Evolutionary conservation across 2,888 invertebrate genomes (phyloP).

Genomic region (Abscondita cerata): DNA sequence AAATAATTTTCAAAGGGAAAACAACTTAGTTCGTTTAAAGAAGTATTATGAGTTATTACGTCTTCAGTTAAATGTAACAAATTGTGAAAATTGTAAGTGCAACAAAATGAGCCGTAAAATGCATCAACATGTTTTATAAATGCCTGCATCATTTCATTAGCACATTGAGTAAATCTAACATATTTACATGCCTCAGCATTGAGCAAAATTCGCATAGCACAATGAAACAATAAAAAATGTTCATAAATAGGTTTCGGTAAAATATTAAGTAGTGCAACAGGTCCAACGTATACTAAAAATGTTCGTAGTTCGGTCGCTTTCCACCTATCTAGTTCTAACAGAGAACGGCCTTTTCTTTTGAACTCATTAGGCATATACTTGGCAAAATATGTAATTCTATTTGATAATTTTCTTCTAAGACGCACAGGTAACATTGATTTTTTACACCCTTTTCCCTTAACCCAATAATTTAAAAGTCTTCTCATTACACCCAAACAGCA

Average conservation of each 20-base stretch:
- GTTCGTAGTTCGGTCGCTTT: constrained; percentile 36
- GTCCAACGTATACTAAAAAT: constrained; percentile 26
- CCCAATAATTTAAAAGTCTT: constrained; percentile 15
- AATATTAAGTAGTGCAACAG: constrained; percentile 13
- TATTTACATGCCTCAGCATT: background rate
- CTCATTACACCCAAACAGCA: constrained; percentile 25
- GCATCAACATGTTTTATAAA: background rate
- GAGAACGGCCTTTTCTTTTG: constrained; percentile 26
- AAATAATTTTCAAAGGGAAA: constrained; percentile 22
- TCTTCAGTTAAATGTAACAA: constrained; percentile 18
- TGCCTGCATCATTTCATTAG: background rate
- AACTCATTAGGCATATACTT: constrained; percentile 27
- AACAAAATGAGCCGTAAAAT: constrained; percentile 16
- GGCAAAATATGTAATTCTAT: background rate
- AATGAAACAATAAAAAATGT: constrained; percentile 25
- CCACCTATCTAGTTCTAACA: constrained; percentile 26
- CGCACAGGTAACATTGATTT: background rate
- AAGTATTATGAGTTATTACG: background rate
- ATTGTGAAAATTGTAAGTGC: constrained; percentile 20
- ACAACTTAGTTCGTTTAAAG: constrained; percentile 17
- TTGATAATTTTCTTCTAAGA: background rate
- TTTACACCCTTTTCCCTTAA: background rate
- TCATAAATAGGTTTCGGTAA: constrained; percentile 14
- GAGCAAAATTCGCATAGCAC: constrained; percentile 9
- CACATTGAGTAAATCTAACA: background rate